Evolutionary conservation across 2,113 vertebrate genomes (phyloP).

Genomic region (Hucho hucho): DNA sequence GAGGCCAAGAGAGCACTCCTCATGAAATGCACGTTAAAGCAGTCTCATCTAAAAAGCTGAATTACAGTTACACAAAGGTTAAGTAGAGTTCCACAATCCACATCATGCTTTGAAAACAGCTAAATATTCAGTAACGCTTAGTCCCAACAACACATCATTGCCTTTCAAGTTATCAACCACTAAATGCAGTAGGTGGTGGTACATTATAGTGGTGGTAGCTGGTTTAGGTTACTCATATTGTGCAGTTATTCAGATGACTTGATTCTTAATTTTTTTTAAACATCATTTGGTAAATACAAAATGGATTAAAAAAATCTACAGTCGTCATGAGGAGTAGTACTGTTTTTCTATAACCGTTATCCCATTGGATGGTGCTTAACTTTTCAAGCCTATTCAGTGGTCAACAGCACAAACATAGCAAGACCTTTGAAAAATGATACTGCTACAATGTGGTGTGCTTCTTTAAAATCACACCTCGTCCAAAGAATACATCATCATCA

Average conservation of each 20-base stretch:
- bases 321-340: background rate
- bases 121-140: background rate
- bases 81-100: background rate
- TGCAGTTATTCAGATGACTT: background rate
- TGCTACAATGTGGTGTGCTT: background rate
- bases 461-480: background rate
- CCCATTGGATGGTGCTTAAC: background rate
- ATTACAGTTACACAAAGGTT: background rate
- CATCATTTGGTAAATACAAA: slow-evolving; percentile 1
- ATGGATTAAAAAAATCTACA: background rate
- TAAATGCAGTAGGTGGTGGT: background rate
- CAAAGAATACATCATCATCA: background rate
- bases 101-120: slow-evolving; percentile 6
- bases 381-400: background rate
- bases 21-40: background rate
- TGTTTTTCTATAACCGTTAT: background rate
- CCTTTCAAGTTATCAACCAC: background rate
- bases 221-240: background rate
- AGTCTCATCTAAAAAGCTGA: background rate
- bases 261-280: background rate
- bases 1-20: background rate
- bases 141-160: background rate
- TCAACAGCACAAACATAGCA: background rate
- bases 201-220: background rate
- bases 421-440: background rate